Evolutionary conservation across 1,140 invertebrate species (phyloP), one percentile per base, ranked within the genome.

Genomic region (Solenopsis invicta): DNA sequence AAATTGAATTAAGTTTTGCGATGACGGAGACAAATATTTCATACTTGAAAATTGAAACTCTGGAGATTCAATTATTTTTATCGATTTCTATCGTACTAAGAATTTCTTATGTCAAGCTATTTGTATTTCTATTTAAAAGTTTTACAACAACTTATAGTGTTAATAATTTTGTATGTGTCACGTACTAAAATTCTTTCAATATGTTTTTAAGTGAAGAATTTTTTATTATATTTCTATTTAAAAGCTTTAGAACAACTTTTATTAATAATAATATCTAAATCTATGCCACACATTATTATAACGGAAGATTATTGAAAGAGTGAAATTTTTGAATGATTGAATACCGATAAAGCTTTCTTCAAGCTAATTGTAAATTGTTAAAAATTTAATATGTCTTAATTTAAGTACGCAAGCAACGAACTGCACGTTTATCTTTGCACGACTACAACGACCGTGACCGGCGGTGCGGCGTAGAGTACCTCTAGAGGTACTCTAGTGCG

Each of bases 381-480:
- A 34, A 82, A 82, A 72, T 71, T 72, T 45, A 59, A 24, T 54
- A 69, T 41, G 29, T 76, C 9, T 66, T 59, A 80, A 69, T 69
- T 80, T 54, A 69, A 69, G n/a, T 69, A 69, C 50, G 16, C 64
- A 77, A 69, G 5, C 64, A 81, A 71, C 21, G 24, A 34, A 61
- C 6, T 16, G 16, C 34, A 48, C 8, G 29, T 84, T 84, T 18
- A 84, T 62, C 37, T 74, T 48, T 74, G 37, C 45, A 56, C 41
- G 21, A 64, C 9, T 76, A 75, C 66, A 90, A 90, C 76, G n/a
- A n/a, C n/a, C n/a, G n/a, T n/a, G n/a, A n/a, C n/a, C n/a, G n/a
- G n/a, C n/a, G n/a, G n/a, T n/a, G n/a, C n/a, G n/a, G n/a, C n/a
- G n/a, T n/a, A n/a, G n/a, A n/a, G n/a, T n/a, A n/a, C n/a, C n/a